Conservation (phyloP, 2,797 vertebrate genomes). For the Choloepus didactylus region DNA sequence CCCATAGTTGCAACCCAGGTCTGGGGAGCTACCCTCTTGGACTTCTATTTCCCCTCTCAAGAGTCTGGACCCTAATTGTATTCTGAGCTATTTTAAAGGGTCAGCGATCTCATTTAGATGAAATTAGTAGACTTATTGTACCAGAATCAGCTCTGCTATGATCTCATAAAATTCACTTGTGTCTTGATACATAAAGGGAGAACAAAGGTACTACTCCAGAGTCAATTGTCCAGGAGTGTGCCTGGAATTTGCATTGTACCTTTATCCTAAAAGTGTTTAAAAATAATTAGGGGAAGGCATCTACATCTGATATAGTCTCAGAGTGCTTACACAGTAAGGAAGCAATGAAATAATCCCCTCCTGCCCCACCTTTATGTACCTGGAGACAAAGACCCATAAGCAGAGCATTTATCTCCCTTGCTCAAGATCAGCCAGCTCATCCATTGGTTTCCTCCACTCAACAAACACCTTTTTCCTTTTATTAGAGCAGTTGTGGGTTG, state of each 20-base stretch:
- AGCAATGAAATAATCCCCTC: not conserved
- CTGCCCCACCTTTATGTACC: not conserved
- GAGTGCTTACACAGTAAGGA: not conserved
- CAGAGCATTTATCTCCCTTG: not conserved
- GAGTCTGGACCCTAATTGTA: not conserved
- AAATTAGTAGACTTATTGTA: not conserved
- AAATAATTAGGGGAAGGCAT: not conserved
- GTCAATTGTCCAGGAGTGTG: conserved; percentile 40
- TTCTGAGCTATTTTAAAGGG: conserved; percentile 44
- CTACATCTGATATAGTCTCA: not conserved
- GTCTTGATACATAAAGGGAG: conserved; percentile 37
- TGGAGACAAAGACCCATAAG: not conserved
- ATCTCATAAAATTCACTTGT: conserved; percentile 62
- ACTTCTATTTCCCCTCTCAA: not conserved
- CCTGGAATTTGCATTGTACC: conserved; percentile 34
- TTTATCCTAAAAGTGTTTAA: conserved; percentile 45
- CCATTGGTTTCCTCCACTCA: not conserved
- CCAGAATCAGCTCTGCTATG: not conserved
- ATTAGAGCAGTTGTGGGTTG: too few species aligned
- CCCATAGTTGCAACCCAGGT: not conserved
- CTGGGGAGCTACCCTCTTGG: not conserved
- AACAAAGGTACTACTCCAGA: conserved; percentile 24
- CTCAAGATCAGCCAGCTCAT: conserved; percentile 6
- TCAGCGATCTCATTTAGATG: conserved; percentile 45
- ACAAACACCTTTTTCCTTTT: too few species aligned